These are phyloP conservation scores for Phaonia tiefii DNA, from an alignment of 2,888 invertebrate genomes.

Conservation along the genomic window DNA sequence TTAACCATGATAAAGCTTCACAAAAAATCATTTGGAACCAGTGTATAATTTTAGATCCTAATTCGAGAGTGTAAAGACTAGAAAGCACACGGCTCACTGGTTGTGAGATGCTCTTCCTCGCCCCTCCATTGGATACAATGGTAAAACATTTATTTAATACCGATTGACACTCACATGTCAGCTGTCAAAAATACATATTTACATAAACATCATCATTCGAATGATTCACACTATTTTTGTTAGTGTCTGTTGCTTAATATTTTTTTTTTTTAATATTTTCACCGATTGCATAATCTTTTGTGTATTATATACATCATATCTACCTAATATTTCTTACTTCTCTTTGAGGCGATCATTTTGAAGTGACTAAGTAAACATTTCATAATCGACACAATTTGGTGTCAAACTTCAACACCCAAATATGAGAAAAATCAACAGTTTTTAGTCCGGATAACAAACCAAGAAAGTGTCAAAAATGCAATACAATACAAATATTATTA, in stretches of 20 bases:
- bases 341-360: conserved; percentile 17
- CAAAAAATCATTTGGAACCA: too few species aligned
- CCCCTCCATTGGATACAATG: too few species aligned
- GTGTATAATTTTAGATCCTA: too few species aligned
- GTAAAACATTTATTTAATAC: too few species aligned
- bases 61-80: too few species aligned
- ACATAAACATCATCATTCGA: not conserved
- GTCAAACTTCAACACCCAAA: conserved; percentile 25
- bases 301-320: too few species aligned
- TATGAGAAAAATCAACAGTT: not conserved
- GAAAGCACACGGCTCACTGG: too few species aligned
- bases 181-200: too few species aligned
- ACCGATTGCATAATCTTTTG: conserved; percentile 55
- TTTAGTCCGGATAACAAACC: not conserved
- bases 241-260: not conserved
- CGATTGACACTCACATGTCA: too few species aligned
- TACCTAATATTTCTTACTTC: conserved; percentile 17
- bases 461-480: conserved; percentile 14
- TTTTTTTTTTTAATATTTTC: conserved; percentile 47
- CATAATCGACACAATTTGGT: conserved; percentile 58
- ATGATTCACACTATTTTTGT: conserved; percentile 3
- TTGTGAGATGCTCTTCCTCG: too few species aligned
- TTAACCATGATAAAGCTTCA: too few species aligned
- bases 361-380: conserved; percentile 47
- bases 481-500: conserved; percentile 32